A percentile compares a stretch with the other conserved stretches of the same genome.
phyloP scores from a whole-genome alignment of 2,888 invertebrate genomes.

The Labia minor region DNA sequence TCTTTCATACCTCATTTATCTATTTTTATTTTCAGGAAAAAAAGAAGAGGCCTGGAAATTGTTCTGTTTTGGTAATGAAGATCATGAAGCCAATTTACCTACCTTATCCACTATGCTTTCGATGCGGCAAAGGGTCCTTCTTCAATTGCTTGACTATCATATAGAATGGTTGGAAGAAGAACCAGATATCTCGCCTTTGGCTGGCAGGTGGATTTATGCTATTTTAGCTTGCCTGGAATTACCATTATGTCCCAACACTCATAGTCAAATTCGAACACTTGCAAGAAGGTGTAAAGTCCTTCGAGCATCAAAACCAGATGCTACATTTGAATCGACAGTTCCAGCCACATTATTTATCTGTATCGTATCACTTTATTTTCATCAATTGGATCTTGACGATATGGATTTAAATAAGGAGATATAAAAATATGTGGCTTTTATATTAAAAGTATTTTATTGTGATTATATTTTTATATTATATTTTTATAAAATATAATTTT shows the following conservation, averaged over 20 bases:
- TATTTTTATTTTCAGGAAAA: slow-evolving; percentile 38
- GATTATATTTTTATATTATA: too few relatives aligned
- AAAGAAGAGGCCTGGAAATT: slow-evolving; percentile 40
- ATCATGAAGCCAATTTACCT: slow-evolving; percentile 32
- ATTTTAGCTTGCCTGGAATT: slow-evolving; percentile 51
- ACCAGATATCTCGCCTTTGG: slow-evolving; percentile 37
- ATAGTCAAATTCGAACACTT: slow-evolving; percentile 50
- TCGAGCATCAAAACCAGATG: slow-evolving; percentile 33
- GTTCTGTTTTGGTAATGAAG: slow-evolving; percentile 36
- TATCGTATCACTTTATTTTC: slow-evolving; percentile 60
- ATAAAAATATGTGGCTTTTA: too few relatives aligned
- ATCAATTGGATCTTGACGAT: slow-evolving; percentile 63
- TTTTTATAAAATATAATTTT: too few relatives aligned
- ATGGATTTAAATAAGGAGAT: too few relatives aligned
- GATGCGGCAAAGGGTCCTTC: slow-evolving; percentile 36
- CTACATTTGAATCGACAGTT: slow-evolving; percentile 28
- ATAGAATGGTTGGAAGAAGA: slow-evolving; percentile 39
- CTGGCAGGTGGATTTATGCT: slow-evolving; percentile 61
- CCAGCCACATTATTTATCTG: slow-evolving; percentile 64
- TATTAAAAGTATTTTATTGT: too few relatives aligned
- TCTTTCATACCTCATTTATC: too few relatives aligned
- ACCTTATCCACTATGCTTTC: slow-evolving; percentile 36
- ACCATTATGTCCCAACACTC: slow-evolving; percentile 57
- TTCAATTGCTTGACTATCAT: slow-evolving; percentile 39
- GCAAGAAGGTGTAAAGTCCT: slow-evolving; percentile 51